Evolutionary conservation across 2,888 invertebrate genomes (phyloP).

Genomic region (Gandaritis pyraliata): DNA sequence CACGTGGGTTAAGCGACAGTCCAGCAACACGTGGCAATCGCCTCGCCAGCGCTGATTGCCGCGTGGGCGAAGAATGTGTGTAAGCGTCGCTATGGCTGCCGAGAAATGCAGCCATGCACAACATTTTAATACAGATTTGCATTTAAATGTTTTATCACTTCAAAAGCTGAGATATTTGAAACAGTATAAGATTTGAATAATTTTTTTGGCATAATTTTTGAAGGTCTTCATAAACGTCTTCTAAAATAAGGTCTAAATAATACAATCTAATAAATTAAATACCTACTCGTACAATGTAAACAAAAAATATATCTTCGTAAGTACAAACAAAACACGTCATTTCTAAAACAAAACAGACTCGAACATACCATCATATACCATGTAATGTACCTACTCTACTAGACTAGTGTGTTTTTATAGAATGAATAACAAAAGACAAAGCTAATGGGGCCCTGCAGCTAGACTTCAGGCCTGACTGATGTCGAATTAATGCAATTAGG

Average conservation of each 20-base stretch:
- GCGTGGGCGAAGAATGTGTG: slow-evolving; percentile 33
- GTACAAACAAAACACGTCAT: background rate
- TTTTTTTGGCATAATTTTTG: no score
- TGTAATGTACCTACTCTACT: background rate
- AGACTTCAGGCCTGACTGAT: slow-evolving; percentile 39
- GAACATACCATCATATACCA: background rate
- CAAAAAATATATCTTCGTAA: background rate
- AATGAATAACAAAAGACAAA: slow-evolving; percentile 33
- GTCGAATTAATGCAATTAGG: slow-evolving; percentile 47
- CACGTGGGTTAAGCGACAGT: slow-evolving; percentile 24
- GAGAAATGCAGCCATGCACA: slow-evolving; percentile 18
- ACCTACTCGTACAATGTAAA: background rate
- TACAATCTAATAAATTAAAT: no score
- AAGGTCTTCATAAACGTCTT: no score
- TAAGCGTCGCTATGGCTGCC: slow-evolving; percentile 21
- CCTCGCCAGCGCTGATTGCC: slow-evolving; percentile 22
- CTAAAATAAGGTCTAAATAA: no score
- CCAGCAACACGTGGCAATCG: slow-evolving; percentile 21
- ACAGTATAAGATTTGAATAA: background rate
- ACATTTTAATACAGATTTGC: slow-evolving; percentile 24
- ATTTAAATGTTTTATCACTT: slow-evolving; percentile 15
- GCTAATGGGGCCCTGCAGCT: slow-evolving; percentile 32
- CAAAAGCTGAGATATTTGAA: background rate
- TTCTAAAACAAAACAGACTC: slow-evolving; percentile 4
- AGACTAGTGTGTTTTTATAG: background rate